phyloP scores from a whole-genome alignment of 2,888 invertebrate species.

The Chymomyza procnemis region DNA sequence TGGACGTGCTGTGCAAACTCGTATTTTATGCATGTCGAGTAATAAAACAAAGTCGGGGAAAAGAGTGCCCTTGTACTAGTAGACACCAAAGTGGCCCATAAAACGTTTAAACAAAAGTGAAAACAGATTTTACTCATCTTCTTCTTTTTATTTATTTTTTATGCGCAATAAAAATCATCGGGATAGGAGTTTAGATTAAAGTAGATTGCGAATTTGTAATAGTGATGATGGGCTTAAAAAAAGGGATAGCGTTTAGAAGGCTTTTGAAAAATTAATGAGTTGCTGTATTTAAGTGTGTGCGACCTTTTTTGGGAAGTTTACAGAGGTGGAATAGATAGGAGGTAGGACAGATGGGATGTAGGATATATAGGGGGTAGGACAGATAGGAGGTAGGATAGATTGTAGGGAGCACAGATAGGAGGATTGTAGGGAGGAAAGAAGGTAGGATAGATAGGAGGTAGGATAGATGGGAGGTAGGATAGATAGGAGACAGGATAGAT shows the following conservation, averaged over 20 bases:
- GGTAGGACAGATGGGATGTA: too few species aligned
- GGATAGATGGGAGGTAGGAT: too few species aligned
- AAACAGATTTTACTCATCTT: conserved; percentile 42
- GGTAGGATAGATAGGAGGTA: too few species aligned
- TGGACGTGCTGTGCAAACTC: background rate
- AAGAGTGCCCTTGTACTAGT: conserved; percentile 8
- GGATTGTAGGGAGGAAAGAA: too few species aligned
- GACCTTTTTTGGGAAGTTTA: too few species aligned
- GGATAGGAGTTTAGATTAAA: background rate
- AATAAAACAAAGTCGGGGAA: conserved; percentile 46
- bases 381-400: too few species aligned
- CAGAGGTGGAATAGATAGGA: too few species aligned
- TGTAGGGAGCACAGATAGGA: too few species aligned
- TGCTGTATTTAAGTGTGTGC: background rate
- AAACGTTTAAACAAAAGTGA: conserved; percentile 37
- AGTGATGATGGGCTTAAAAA: background rate
- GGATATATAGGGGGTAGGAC: too few species aligned
- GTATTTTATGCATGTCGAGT: conserved; percentile 40
- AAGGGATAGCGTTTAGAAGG: background rate
- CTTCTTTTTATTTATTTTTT: background rate
- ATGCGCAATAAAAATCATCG: background rate
- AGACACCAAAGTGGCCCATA: conserved; percentile 16
- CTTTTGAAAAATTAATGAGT: background rate
- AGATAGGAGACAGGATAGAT: too few species aligned
- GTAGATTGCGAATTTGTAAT: background rate